Base-by-base conservation (phyloP, 2,797 vertebrate genomes). In the Molothrus aeneus region DNA sequence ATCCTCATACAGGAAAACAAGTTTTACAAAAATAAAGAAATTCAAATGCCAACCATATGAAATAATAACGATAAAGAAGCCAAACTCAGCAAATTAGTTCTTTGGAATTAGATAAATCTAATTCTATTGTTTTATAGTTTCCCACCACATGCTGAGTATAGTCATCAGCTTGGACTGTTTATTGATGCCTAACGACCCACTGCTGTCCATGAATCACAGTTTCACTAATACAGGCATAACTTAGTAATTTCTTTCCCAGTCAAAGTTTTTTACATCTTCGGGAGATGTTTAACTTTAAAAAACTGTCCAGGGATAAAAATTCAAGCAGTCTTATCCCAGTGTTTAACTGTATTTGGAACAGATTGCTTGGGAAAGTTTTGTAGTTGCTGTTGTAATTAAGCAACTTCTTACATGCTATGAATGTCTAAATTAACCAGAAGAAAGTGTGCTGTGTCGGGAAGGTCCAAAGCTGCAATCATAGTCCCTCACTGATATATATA, bases 11-110 rank as follows among this genome's bases (percentile, higher is more conserved):
- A 92, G 42, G 73, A 86, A 95, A 95, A 88, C 42, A 95, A 88
- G 61, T 92, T 95, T 80, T 42, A 83, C 28, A 84, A 75, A 91
- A 93, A 86, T 60, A 80, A 87, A 91, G 48, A 77, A 95, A 90
- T 63, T 83, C 28, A 80, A 88, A 90, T 72, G 69, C 42, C 47
- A 83, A 21, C 57, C 17, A 53, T 81, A 84, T 84, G 59, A 92
- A 96, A 90, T 79, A 88, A 88, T 86, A 86, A 78, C 91, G 54
- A 56, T 28, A 90, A 91, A 85, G 66, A 90, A 51, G 32, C 28
- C n/a, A 78, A 79, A 93, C 34, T 79, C 86, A 81, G 56, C 29
- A 88, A 80, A 87, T 88, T 73, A 84, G n/a, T 88, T 94, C 9
- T 73, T 70, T 77, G 63, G 77, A 84, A 90, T 92, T 75, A 75